Percentiles rank a stretch among this genome's conserved stretches.
Conservation (phyloP, 2,797 vertebrate genomes). For the Acanthopagrus latus region DNA sequence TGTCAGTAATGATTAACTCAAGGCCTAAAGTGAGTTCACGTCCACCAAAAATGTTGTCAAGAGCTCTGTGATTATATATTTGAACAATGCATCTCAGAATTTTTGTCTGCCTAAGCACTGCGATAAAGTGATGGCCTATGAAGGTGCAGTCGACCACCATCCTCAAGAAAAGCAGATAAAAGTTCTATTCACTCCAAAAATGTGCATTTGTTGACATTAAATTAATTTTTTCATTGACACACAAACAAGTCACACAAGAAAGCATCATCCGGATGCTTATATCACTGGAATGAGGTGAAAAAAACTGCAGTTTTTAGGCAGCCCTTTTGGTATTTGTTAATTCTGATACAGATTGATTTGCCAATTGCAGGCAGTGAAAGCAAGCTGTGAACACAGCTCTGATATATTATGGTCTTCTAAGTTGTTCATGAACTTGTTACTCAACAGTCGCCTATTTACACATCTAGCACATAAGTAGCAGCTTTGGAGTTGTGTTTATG, state of each 20-base stretch:
- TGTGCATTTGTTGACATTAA: neutral
- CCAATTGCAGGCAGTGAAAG: neutral
- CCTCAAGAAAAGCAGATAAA: neutral
- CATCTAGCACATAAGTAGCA: neutral
- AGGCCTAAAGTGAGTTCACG: neutral
- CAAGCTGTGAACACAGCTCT: neutral
- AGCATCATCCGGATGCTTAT: too few species aligned
- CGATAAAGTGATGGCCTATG: neutral
- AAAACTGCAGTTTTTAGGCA: too few species aligned
- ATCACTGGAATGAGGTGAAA: too few species aligned
- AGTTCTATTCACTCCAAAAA: neutral
- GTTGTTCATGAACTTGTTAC: neutral
- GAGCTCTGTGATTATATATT: conserved; percentile 1
- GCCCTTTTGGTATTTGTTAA: neutral
- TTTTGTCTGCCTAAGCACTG: neutral
- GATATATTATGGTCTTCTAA: neutral
- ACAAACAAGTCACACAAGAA: neutral
- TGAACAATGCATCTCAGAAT: neutral
- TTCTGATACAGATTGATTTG: neutral
- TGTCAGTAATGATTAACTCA: neutral
- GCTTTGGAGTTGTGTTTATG: neutral
- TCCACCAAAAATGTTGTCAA: neutral
- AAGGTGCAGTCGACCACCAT: neutral
- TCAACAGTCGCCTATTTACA: neutral
- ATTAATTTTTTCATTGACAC: neutral